Evolutionary conservation across 1,140 invertebrate species (phyloP).

Genomic region (Drosophila carrolli): DNA sequence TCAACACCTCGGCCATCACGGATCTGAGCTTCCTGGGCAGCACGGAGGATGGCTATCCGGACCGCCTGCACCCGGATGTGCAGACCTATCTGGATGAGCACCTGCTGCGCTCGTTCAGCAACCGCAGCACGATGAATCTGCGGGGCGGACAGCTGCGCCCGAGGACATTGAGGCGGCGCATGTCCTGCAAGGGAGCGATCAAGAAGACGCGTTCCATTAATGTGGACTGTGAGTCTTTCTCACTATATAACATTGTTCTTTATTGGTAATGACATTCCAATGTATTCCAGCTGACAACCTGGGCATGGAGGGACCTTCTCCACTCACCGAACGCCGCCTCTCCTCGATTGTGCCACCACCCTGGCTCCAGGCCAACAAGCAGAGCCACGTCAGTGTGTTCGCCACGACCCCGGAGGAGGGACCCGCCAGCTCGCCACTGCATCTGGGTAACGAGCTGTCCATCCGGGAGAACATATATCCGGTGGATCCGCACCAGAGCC

Average conservation of each 20-base stretch:
- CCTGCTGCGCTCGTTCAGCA: slow-evolving; percentile 91
- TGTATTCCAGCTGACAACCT: slow-evolving; percentile 88
- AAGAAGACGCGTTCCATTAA: slow-evolving; percentile 95
- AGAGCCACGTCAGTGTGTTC: slow-evolving; percentile 72
- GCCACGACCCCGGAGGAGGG: slow-evolving; percentile 81
- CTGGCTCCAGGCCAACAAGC: slow-evolving; percentile 86
- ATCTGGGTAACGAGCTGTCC: slow-evolving; percentile 58
- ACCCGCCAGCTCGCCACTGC: slow-evolving; percentile 39
- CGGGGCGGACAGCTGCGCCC: slow-evolving; percentile 85
- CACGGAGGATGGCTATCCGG: slow-evolving; percentile 95
- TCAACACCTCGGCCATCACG: slow-evolving; percentile 97
- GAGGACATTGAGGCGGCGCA: slow-evolving; percentile 88
- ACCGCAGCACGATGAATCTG: slow-evolving; percentile 89
- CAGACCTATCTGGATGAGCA: slow-evolving; percentile 95
- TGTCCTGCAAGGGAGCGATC: slow-evolving; percentile 94
- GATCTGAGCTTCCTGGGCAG: slow-evolving; percentile 97
- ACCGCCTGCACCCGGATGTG: slow-evolving; percentile 93
- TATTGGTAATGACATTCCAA: slow-evolving; percentile 5
- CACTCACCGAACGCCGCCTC: slow-evolving; percentile 87
- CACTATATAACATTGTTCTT: background rate
- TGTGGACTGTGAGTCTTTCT: slow-evolving; percentile 89
- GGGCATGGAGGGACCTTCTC: slow-evolving; percentile 88
- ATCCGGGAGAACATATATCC: slow-evolving; percentile 82
- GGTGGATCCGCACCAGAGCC: slow-evolving; percentile 73
- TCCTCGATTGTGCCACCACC: slow-evolving; percentile 86